These are phyloP conservation scores for Opisthograptis luteolata DNA, from an alignment of 2,888 invertebrate species.

Conservation along the genomic window DNA sequence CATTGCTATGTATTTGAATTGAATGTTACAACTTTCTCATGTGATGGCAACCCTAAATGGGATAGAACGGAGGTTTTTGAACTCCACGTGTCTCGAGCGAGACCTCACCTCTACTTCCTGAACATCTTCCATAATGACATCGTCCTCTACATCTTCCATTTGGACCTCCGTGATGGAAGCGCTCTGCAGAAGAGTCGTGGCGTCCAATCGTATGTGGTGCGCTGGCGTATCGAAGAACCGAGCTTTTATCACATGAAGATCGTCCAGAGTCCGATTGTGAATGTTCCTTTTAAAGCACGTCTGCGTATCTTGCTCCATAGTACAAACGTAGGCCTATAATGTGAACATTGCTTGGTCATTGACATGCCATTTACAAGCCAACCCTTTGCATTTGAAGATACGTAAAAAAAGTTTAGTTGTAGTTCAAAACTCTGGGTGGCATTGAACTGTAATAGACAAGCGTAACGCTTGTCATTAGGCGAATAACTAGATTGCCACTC, in stretches of 20 bases:
- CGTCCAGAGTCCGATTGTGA: slow-evolving; percentile 90
- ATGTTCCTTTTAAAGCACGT: slow-evolving; percentile 93
- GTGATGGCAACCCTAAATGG: too few relatives aligned
- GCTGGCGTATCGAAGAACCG: slow-evolving; percentile 91
- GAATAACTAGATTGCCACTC: too few relatives aligned
- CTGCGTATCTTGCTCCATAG: slow-evolving; percentile 92
- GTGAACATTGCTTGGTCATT: not conserved
- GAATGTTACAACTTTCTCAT: not conserved
- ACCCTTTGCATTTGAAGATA: too few relatives aligned
- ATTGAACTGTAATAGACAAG: too few relatives aligned
- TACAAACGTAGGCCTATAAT: slow-evolving; percentile 94
- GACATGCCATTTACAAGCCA: too few relatives aligned
- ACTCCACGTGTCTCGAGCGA: slow-evolving; percentile 8
- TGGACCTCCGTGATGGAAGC: slow-evolving; percentile 92
- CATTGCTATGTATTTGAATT: too few relatives aligned
- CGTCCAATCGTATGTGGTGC: slow-evolving; percentile 92
- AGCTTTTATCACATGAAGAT: slow-evolving; percentile 89
- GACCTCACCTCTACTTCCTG: slow-evolving; percentile 79
- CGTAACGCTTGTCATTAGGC: too few relatives aligned
- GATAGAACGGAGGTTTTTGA: not conserved
- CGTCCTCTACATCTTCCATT: slow-evolving; percentile 89
- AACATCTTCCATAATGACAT: slow-evolving; percentile 65
- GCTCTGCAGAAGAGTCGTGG: slow-evolving; percentile 92
- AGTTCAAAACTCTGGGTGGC: too few relatives aligned
- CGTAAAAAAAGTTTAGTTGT: too few relatives aligned